Evolutionary conservation across 35 echinoderm and acorn worm genomes (phyloP), one percentile per base, ranked within the genome.

Genomic region (Amphiura filiformis): DNA sequence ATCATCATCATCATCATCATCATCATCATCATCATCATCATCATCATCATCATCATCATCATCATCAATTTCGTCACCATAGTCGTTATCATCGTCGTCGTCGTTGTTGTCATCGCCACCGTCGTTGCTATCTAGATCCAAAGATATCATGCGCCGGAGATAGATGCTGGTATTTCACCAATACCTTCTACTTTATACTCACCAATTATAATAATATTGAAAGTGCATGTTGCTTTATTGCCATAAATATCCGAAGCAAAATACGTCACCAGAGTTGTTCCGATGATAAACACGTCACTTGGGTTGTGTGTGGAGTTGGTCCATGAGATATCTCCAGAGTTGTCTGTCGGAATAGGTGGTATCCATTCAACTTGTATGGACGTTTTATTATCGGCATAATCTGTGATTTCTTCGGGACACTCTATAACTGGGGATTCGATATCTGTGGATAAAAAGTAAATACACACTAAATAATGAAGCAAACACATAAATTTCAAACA

Each of bases 181-280:
- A n/a, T n/a, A n/a, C n/a, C n/a, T n/a, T n/a, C n/a, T n/a, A n/a
- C n/a, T n/a, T n/a, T n/a, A 28, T 39, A 32, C 42, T 56, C 5
- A 83, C 81, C 81, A 1, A 33, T n/a, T 20, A 70, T 33, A 22
- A 40, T 70, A 31, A 85, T 56, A 40, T 85, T 65, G 56, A 85
- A 85, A 35, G 47, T 17, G 35, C 83, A 85, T 30, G 32, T 70
- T 14, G 49, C 83, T 1, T 34, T 85, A 65, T 85, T 85, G 11
- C 83, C 83, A 2, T 47, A 47, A 20, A 14, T 47, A 40, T 85
- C 83, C 83, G 1, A 36, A 13, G 56, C 83, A 26, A 56, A 65
- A 40, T 85, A 85, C 20, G 26, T 39, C 12, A 85, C 83, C 1
- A 22, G 33, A 22, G 78, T 76, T n/a, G 47, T 56, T 57, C 87